Percentiles rank a stretch among this genome's conserved stretches.
Conservation (phyloP, 1,140 invertebrate genomes). For the Leptinotarsa lineolata region DNA sequence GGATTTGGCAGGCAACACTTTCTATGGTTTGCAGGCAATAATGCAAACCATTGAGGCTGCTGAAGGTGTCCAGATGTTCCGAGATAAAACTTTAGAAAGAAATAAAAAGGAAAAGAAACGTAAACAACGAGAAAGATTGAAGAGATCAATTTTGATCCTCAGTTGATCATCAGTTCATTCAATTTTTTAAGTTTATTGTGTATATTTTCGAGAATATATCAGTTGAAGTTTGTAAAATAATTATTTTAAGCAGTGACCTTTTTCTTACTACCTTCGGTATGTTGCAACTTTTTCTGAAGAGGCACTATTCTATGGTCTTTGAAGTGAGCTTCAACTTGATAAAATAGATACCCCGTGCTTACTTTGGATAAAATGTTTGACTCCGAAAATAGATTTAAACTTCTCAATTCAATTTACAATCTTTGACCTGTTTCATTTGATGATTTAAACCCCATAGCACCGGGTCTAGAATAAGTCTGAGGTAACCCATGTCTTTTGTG, state of each 20-base stretch:
- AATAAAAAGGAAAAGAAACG: slow-evolving; percentile 71
- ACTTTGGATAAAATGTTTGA: too few relatives aligned
- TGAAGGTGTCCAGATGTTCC: slow-evolving; percentile 82
- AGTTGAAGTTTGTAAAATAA: background rate
- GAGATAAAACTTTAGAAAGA: slow-evolving; percentile 72
- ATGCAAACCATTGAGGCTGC: slow-evolving; percentile 78
- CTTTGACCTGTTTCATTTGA: too few relatives aligned
- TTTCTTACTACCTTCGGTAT: too few relatives aligned
- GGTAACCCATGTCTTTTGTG: too few relatives aligned
- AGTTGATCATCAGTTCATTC: slow-evolving; percentile 19
- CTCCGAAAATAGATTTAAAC: too few relatives aligned
- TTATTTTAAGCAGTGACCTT: background rate
- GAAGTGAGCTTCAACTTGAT: background rate
- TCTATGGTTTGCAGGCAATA: slow-evolving; percentile 79
- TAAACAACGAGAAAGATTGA: slow-evolving; percentile 71
- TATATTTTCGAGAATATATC: background rate
- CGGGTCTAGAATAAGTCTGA: too few relatives aligned
- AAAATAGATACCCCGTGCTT: background rate
- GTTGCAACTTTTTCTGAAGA: too few relatives aligned
- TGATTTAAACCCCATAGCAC: too few relatives aligned
- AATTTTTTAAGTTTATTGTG: too few relatives aligned
- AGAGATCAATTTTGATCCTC: slow-evolving; percentile 65
- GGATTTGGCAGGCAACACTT: slow-evolving; percentile 87
- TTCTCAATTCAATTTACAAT: too few relatives aligned
- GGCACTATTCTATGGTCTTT: too few relatives aligned